phyloP scores from a whole-genome alignment of 2,888 invertebrate species.

The Leucoptera coffeella region DNA sequence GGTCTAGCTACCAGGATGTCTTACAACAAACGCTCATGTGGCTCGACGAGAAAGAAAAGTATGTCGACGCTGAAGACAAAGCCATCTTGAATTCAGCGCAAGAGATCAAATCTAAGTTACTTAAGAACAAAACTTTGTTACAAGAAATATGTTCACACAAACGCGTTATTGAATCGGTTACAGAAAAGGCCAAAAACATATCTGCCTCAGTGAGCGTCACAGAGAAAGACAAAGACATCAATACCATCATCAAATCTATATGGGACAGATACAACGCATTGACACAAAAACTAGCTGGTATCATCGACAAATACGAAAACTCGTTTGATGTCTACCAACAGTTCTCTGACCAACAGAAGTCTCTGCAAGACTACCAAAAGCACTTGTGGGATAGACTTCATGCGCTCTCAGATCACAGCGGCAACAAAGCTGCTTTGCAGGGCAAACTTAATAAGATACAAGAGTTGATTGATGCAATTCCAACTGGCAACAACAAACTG shows the following conservation, averaged over 20 bases:
- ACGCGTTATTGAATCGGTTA: conserved; percentile 81
- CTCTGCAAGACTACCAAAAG: conserved; percentile 85
- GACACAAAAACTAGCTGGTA: conserved; percentile 57
- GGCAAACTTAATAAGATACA: conserved; percentile 72
- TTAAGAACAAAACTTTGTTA: conserved; percentile 78
- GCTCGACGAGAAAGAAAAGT: conserved; percentile 80
- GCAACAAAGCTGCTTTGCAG: conserved; percentile 81
- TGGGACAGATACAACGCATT: conserved; percentile 71
- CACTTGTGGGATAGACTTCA: conserved; percentile 84
- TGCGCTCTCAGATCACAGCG: conserved; percentile 76
- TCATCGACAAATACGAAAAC: conserved; percentile 68
- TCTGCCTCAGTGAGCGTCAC: conserved; percentile 52
- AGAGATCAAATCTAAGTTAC: conserved; percentile 75
- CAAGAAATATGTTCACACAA: conserved; percentile 91
- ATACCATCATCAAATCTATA: conserved; percentile 64
- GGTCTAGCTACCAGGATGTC: conserved; percentile 81
- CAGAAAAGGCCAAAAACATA: conserved; percentile 77
- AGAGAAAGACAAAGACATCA: conserved; percentile 58
- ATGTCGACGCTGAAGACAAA: conserved; percentile 63
- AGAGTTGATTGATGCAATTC: conserved; percentile 71
- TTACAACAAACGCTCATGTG: conserved; percentile 77
- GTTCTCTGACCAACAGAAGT: conserved; percentile 79
- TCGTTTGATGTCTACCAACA: conserved; percentile 77
- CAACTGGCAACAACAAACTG: conserved; percentile 72
- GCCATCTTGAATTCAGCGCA: conserved; percentile 71